Evolutionary conservation across 2,888 invertebrate species (phyloP), one percentile per base, ranked within the genome.

Genomic region (Chromoteleia sp.): DNA sequence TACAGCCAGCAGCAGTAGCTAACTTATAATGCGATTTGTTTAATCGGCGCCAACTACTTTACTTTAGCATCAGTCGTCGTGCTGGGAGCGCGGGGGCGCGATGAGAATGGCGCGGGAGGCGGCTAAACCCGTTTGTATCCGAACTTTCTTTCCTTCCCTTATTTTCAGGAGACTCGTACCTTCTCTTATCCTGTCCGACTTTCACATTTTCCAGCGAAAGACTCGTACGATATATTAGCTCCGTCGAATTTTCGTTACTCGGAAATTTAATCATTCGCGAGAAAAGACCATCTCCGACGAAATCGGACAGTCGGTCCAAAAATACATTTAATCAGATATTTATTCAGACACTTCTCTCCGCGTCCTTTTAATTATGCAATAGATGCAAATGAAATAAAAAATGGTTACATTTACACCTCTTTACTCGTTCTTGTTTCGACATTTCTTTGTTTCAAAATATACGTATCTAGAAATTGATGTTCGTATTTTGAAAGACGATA

Each of bases 1-100:
- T 86, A 87, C 87, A 87, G 87, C 87, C 87, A 88, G 86, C 87
- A 87, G 87, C 82, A 86, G 87, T 81, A 84, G 88, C 88, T 88
- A 91, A 91, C 90, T 91, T 91, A 91, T 91, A 91, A 91, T 91
- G 89, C 89, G 90, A 91, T 91, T 91, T 91, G 90, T 90, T 91
- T 90, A 91, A 91, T 91, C 91, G 91, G 89, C 89, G 91, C 91
- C 91, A 90, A 89, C 88, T 90, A 90, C 89, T 89, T 90, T 88
- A 87, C 86, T 87, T 86, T 85, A 85, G 85, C 86, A 81, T 77
- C 81, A 87, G 84, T 82, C 86, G 81, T 77, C 75, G 81, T 77
- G 52, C 63, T 45, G 70, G 68, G 17, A 17, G 29, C 14, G 30
- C 30, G 61, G 19, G 61, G 56, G 67, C 29, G 70, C 33, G 67